Evolutionary conservation across 2,113 vertebrate genomes (phyloP).

Genomic region (Nannospalax galili): DNA sequence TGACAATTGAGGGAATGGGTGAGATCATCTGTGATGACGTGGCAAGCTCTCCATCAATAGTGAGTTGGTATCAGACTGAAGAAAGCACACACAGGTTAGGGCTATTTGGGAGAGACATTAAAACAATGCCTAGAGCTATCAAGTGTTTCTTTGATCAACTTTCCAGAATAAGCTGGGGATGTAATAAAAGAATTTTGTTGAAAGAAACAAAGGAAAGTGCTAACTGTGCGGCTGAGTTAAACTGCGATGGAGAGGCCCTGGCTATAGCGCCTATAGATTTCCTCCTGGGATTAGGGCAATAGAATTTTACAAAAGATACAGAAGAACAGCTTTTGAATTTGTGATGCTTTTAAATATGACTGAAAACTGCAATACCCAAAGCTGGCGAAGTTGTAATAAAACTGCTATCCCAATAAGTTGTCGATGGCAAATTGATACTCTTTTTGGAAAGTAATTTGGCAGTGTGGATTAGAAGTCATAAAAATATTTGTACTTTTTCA

Average conservation of each 20-base stretch:
- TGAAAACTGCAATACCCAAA: conserved; percentile 28
- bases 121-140: background rate
- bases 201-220: background rate
- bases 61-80: background rate
- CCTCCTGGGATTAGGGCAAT: background rate
- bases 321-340: conserved; percentile 27
- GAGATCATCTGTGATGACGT: background rate
- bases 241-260: background rate
- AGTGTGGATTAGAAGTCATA: conserved; percentile 27
- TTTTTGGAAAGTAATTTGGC: conserved; percentile 49
- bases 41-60: background rate
- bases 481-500: conserved; percentile 15
- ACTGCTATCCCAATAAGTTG: background rate
- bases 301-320: conserved; percentile 25
- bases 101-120: background rate
- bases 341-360: conserved; percentile 48
- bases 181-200: background rate
- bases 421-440: background rate
- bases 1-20: background rate
- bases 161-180: background rate
- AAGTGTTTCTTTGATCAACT: background rate
- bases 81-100: background rate
- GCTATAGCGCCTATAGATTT: background rate
- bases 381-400: conserved; percentile 14
- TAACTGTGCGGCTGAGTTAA: background rate